Evolutionary conservation across 2,113 vertebrate genomes (phyloP).

Genomic region (Calyptommatus sinebrachiatus): DNA sequence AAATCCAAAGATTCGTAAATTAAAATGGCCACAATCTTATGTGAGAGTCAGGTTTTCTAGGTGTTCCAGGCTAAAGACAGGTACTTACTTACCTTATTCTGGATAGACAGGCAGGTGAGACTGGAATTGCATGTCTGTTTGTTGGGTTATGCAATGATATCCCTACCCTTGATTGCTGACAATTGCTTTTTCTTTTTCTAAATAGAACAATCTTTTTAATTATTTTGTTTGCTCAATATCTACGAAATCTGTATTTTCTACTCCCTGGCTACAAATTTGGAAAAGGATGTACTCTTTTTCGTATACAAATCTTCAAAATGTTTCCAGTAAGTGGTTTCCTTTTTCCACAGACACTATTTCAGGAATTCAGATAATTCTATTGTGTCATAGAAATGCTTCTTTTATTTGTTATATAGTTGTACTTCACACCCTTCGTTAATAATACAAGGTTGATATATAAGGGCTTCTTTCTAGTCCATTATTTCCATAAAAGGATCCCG

Average conservation of each 20-base stretch:
- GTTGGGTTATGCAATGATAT: too few species aligned
- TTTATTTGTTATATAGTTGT: not conserved
- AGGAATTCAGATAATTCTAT: not conserved
- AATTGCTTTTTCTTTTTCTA: constrained; percentile 12
- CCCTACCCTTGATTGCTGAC: not conserved
- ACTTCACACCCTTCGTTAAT: not conserved
- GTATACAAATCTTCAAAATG: constrained; percentile 93
- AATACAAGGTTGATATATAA: not conserved
- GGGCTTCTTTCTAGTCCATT: not conserved
- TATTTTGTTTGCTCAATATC: constrained; percentile 90
- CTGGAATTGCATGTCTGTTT: too few species aligned
- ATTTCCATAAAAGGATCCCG: too few species aligned
- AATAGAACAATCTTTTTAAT: constrained; percentile 90
- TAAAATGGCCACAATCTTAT: too few species aligned
- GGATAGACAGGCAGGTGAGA: too few species aligned
- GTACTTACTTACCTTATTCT: too few species aligned
- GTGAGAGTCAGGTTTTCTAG: too few species aligned
- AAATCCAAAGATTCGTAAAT: too few species aligned
- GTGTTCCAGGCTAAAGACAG: too few species aligned
- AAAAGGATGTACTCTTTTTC: constrained; percentile 76
- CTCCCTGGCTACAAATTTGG: constrained; percentile 80
- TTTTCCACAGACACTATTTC: not conserved
- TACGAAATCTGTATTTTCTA: constrained; percentile 77
- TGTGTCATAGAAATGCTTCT: not conserved
- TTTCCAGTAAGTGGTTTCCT: constrained; percentile 84